These are phyloP conservation scores for Myanophis thanlyinensis DNA, from an alignment of 2,113 vertebrate genomes.

Conservation along the genomic window DNA sequence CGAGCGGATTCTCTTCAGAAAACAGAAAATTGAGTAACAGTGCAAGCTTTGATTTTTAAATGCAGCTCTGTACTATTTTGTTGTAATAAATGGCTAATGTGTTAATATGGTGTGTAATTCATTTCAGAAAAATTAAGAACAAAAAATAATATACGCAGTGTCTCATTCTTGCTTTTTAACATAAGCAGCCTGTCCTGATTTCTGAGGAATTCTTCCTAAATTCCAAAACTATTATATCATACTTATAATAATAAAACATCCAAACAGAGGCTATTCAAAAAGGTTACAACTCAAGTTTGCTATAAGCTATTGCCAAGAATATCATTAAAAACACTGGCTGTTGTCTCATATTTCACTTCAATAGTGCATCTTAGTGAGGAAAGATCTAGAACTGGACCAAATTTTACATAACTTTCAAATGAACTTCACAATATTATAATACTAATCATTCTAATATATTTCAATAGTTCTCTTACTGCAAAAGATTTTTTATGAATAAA, in stretches of 20 bases:
- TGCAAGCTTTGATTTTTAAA: not conserved
- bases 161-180: not conserved
- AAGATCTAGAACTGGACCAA: not conserved
- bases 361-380: not conserved
- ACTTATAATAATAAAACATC: not conserved
- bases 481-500: conserved; percentile 13
- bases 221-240: not conserved
- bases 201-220: not conserved
- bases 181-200: not conserved
- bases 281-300: not conserved
- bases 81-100: not conserved
- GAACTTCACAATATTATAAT: not conserved
- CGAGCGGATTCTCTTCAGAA: not conserved
- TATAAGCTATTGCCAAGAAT: not conserved
- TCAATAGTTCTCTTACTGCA: not conserved
- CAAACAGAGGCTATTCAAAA: not conserved
- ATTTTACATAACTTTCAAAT: not conserved
- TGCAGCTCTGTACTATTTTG: not conserved
- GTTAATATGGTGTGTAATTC: not conserved
- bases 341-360: not conserved
- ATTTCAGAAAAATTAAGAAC: not conserved
- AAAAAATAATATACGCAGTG: not conserved
- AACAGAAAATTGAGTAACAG: not conserved
- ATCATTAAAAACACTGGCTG: not conserved
- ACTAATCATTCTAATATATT: not conserved